Evolutionary conservation across 2,113 vertebrate species (phyloP).

Genomic region (Apaloderma vittatum): DNA sequence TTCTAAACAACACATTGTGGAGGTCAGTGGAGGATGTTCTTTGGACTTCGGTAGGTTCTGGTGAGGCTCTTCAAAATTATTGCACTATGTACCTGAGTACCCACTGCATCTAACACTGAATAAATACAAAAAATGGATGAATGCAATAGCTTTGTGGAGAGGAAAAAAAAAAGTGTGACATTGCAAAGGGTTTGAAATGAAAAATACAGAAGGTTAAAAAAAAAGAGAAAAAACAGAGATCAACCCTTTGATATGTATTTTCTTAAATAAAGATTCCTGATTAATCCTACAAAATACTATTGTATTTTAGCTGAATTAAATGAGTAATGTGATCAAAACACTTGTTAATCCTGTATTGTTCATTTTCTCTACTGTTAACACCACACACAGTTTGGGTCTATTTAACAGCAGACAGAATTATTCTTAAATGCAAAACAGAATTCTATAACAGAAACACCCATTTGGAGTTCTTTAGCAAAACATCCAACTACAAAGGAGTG

Average conservation of each 20-base stretch:
- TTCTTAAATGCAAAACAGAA: no score
- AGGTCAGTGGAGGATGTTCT: background rate
- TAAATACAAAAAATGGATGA: background rate
- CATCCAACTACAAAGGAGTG: background rate
- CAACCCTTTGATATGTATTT: background rate
- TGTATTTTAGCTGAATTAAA: slow-evolving; percentile 22
- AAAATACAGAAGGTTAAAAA: background rate
- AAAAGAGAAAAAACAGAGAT: background rate
- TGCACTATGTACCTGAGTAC: background rate
- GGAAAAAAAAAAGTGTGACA: background rate
- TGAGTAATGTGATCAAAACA: background rate
- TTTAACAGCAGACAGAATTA: slow-evolving; percentile 27
- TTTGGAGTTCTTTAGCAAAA: background rate
- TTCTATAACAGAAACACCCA: no score
- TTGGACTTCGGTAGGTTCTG: background rate
- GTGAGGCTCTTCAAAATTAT: background rate
- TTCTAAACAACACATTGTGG: background rate
- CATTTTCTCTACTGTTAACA: background rate
- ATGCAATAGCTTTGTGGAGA: background rate
- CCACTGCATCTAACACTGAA: background rate
- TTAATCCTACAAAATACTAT: background rate
- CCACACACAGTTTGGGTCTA: background rate
- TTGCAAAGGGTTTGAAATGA: background rate
- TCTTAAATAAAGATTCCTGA: background rate
- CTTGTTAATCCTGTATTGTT: background rate